A percentile compares a stretch with the other conserved stretches of the same genome.
Evolutionary conservation across 2,888 invertebrate genomes (phyloP).

Genomic region (Polymixis lichenea): DNA sequence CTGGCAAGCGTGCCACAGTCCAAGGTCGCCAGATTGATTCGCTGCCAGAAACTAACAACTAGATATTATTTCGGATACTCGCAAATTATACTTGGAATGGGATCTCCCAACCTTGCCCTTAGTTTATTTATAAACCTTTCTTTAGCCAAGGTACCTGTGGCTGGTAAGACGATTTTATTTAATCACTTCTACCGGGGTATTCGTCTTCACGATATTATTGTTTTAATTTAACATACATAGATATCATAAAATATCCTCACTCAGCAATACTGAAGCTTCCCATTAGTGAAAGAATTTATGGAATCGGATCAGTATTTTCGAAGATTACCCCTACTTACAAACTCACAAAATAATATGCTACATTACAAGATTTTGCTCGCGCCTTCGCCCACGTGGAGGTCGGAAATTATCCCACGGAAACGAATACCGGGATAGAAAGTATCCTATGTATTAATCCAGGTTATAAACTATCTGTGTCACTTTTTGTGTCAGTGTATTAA

Average conservation of each 20-base stretch:
- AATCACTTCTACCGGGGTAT: not conserved
- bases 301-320: not conserved
- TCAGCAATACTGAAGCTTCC: not conserved
- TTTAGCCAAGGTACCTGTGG: constrained; percentile 27
- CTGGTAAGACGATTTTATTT: not conserved
- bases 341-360: too few species aligned
- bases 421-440: too few species aligned
- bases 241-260: not conserved
- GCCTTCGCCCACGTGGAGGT: too few species aligned
- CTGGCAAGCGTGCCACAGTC: constrained; percentile 4
- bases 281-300: not conserved
- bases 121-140: constrained; percentile 26
- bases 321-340: too few species aligned
- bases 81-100: not conserved
- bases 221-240: not conserved
- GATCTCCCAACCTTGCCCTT: constrained; percentile 34
- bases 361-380: too few species aligned
- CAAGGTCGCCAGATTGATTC: constrained; percentile 44
- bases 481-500: not conserved
- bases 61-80: constrained; percentile 40
- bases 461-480: too few species aligned
- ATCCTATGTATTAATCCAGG: too few species aligned
- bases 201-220: not conserved
- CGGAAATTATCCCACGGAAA: too few species aligned
- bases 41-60: constrained; percentile 33